A percentile compares a stretch with the other conserved stretches of the same genome.
Conservation (phyloP, 2,797 vertebrate species). For the Hylomyscus alleni region DNA sequence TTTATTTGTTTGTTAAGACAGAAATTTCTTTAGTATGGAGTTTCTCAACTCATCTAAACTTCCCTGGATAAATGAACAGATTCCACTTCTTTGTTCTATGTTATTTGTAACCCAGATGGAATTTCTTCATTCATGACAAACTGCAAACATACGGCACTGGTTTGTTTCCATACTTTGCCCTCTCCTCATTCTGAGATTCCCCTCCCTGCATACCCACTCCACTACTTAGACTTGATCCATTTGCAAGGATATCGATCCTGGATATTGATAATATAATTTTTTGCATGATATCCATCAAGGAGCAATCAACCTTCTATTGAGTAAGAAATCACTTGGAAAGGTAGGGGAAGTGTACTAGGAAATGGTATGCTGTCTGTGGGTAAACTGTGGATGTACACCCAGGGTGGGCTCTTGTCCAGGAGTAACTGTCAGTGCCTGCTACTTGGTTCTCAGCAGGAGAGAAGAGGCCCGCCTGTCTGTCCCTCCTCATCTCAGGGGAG, state of each 20-base stretch:
- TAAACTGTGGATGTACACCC: accelerated
- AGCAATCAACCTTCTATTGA: neutral
- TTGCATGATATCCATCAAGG: neutral
- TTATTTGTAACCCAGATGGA: constrained; percentile 35
- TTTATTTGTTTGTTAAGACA: neutral
- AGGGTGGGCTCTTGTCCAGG: neutral
- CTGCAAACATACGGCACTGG: accelerated
- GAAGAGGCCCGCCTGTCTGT: neutral
- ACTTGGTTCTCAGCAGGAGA: neutral
- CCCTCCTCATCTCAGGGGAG: neutral
- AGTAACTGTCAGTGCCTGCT: accelerated
- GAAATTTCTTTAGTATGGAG: constrained; percentile 32
- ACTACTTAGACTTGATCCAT: neutral
- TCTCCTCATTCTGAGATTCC: no score
- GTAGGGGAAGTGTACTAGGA: neutral
- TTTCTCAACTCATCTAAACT: constrained; percentile 46
- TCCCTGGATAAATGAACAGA: neutral
- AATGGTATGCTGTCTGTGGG: accelerated
- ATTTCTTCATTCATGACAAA: neutral
- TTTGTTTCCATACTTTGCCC: neutral
- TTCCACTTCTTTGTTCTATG: neutral
- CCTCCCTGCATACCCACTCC: neutral
- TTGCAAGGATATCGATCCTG: neutral
- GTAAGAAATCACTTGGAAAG: constrained; percentile 38
- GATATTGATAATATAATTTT: neutral